Evolutionary conservation across 2,888 invertebrate genomes (phyloP).

Genomic region (Dioctria linearis): DNA sequence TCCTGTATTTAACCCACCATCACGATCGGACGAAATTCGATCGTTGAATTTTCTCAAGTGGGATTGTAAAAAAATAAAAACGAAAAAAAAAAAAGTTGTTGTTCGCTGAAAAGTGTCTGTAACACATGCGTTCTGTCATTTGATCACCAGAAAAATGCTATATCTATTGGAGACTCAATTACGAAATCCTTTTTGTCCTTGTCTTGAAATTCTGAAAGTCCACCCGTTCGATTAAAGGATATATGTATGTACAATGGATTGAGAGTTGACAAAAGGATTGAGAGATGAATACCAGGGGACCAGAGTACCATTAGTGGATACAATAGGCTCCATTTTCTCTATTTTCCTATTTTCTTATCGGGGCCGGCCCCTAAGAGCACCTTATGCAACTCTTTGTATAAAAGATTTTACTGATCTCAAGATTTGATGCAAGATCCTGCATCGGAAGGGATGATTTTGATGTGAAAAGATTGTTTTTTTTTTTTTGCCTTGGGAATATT

Average conservation of each 20-base stretch:
- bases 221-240: constrained; percentile 35
- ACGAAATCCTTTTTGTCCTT: constrained; percentile 39
- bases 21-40: constrained; percentile 41
- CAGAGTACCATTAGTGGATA: neutral
- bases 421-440: constrained; percentile 46
- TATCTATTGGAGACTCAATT: neutral
- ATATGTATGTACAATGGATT: constrained; percentile 7
- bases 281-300: neutral
- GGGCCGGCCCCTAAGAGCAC: constrained; percentile 4
- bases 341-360: constrained; percentile 1
- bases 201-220: constrained; percentile 33
- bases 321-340: neutral
- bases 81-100: neutral
- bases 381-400: constrained; percentile 17
- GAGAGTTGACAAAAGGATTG: constrained; percentile 28
- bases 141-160: neutral
- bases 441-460: constrained; percentile 15
- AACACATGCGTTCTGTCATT: constrained; percentile 34
- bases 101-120: constrained; percentile 3
- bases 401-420: constrained; percentile 37
- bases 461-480: neutral
- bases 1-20: too few relatives aligned
- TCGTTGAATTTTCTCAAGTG: constrained; percentile 10
- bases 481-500: constrained; percentile 3
- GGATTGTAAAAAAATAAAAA: constrained; percentile 7